Evolutionary conservation across 2,113 vertebrate species (phyloP).

Genomic region (Syrrhaptes paradoxus): DNA sequence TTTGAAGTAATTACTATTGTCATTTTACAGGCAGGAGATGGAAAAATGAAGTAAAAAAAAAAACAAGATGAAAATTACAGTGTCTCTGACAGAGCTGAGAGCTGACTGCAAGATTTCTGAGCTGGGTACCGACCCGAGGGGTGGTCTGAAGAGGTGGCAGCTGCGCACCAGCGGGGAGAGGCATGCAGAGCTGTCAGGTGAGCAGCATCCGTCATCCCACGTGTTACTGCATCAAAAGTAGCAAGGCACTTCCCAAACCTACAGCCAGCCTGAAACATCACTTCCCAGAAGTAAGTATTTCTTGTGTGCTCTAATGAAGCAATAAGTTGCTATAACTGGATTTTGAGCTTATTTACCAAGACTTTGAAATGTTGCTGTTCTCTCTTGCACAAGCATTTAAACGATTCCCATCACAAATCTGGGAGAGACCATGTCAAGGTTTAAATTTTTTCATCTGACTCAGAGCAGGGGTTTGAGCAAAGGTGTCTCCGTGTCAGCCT

Average conservation of each 20-base stretch:
- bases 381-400: not conserved
- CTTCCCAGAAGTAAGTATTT: not conserved
- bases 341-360: not conserved
- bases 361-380: not conserved
- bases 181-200: not conserved
- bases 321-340: not conserved
- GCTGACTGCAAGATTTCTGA: not conserved
- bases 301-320: not conserved
- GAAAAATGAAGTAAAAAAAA: not conserved
- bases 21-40: not conserved
- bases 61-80: not conserved
- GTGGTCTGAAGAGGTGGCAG: not conserved
- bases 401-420: not conserved
- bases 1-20: not conserved
- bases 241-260: not conserved
- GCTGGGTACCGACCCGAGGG: not conserved
- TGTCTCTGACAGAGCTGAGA: not conserved
- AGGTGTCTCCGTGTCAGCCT: not conserved
- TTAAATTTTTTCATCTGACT: not conserved
- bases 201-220: not conserved
- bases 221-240: not conserved
- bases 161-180: not conserved
- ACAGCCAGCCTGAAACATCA: not conserved
- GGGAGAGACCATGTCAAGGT: not conserved
- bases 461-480: not conserved